Evolutionary conservation across 2,888 invertebrate genomes (phyloP).

Genomic region (Cancer borealis): DNA sequence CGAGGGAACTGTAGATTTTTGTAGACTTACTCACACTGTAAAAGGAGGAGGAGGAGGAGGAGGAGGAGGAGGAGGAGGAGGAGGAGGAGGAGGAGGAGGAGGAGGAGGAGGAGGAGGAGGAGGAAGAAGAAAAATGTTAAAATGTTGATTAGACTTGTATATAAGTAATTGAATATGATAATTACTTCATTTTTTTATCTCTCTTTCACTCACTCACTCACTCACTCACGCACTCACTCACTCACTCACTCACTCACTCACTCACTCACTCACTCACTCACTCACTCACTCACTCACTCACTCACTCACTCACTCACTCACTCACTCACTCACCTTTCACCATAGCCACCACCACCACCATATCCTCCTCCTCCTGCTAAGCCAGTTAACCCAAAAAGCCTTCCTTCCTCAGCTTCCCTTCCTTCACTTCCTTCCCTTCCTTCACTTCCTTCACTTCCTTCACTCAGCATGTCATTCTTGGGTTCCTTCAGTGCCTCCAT

Average conservation of each 20-base stretch:
- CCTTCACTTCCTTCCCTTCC: background rate
- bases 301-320: background rate
- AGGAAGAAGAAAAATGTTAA: background rate
- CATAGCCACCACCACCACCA: background rate
- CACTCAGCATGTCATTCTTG: background rate
- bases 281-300: background rate
- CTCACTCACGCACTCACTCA: background rate
- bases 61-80: background rate
- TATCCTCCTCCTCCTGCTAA: background rate
- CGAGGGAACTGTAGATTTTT: slow-evolving; percentile 41
- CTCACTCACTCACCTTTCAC: background rate
- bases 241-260: background rate
- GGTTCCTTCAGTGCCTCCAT: background rate
- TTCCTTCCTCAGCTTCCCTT: background rate
- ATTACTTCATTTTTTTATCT: too few species aligned
- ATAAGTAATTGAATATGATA: too few species aligned
- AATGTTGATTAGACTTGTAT: too few species aligned
- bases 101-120: background rate
- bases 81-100: background rate
- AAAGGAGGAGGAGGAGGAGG: slow-evolving; percentile 17
- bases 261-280: background rate
- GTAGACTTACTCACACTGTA: background rate
- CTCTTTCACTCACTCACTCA: background rate
- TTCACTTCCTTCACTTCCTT: background rate
- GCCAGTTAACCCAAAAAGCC: background rate